Evolutionary conservation across 2,113 vertebrate genomes (phyloP).

Genomic region (Indri indri): DNA sequence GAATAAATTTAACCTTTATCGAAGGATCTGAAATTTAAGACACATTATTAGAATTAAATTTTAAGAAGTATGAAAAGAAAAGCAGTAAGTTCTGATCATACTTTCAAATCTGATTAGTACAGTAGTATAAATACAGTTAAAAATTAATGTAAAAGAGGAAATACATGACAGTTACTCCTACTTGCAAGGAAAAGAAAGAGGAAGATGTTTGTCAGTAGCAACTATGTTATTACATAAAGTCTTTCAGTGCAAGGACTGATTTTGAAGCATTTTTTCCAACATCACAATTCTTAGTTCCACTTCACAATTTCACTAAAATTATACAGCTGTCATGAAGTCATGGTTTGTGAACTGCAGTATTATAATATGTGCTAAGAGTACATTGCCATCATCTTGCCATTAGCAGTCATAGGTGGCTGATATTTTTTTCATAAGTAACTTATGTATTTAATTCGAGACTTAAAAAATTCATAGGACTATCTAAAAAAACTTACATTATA

Average conservation of each 20-base stretch:
- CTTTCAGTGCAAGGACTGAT: constrained; percentile 26
- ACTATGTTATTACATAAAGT: neutral
- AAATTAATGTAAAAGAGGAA: neutral
- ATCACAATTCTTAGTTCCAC: constrained; percentile 34
- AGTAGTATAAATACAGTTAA: neutral
- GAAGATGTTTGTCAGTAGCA: neutral
- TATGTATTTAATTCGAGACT: neutral
- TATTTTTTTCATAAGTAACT: neutral
- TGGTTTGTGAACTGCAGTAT: neutral
- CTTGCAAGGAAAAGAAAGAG: neutral
- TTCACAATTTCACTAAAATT: constrained; percentile 65
- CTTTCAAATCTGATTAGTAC: neutral
- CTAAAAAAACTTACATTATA: neutral
- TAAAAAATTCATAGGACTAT: neutral
- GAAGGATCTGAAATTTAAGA: neutral
- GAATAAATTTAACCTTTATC: neutral
- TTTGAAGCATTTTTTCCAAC: constrained; percentile 34
- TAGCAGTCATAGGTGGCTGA: neutral
- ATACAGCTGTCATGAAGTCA: constrained; percentile 54
- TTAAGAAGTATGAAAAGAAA: neutral
- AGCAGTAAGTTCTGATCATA: neutral
- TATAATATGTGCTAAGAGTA: neutral
- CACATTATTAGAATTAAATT: neutral
- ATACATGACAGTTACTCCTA: neutral
- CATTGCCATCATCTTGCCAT: neutral